Evolutionary conservation across 2,888 invertebrate species (phyloP), one percentile per base, ranked within the genome.

Genomic region (Falcaria lacertinaria): DNA sequence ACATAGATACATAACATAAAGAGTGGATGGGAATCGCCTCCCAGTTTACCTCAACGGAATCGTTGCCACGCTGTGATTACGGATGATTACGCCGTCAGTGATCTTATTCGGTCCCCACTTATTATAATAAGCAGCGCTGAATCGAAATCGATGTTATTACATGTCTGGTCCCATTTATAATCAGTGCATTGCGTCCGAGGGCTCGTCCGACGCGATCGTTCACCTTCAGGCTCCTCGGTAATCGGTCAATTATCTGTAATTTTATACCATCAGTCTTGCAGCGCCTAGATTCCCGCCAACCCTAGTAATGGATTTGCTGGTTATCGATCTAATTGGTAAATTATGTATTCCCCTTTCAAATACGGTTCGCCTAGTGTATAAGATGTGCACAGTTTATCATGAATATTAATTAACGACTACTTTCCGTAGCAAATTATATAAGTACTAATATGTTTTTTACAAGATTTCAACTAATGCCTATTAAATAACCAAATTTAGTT

Each of bases 181-280:
- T 82, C 80, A 76, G 84, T 81, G 77, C 77, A 79, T 79, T 79
- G 77, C 69, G 69, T 65, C 66, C 65, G 67, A 67, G 54, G 60
- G 52, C 59, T 48, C 45, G 45, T 32, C 38, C 15, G 17, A 41
- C 25, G 44, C 50, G 41, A 46, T 52, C 58, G 58, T 52, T 57
- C 68, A 72, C 69, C 80, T 78, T 69, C 70, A 74, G 84, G 76
- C 73, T 64, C 64, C 60, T 59, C 50, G 41, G 70, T 85, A 87
- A 89, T 86, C 79, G 88, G 76, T 69, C 88, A 84, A 89, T 88
- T 87, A 88, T 87, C 74, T 83, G 66, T 88, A 87, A 89, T 89
- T 87, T 89, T 80, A 77, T 64, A 85, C 84, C 83, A 87, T 88
- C 88, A 83, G 85, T 85, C 84, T 87, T 82, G 68, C 65, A 66